Base-by-base conservation (phyloP, 2,797 vertebrate genomes). In the Lepilemur ruficaudatus region DNA sequence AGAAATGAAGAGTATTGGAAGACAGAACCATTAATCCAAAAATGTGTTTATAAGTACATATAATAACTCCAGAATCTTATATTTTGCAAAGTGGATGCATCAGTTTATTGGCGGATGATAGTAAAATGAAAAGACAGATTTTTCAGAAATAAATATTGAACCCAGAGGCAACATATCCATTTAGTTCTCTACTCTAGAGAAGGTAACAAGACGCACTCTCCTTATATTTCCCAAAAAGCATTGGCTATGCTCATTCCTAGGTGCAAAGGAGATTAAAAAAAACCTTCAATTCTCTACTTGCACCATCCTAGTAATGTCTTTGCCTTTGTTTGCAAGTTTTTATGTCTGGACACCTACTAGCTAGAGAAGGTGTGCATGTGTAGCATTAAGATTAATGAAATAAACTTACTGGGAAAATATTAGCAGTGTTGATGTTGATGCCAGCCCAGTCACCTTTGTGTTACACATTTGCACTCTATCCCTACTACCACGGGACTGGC, bases 61-160 rank as follows among this genome's bases (percentile, higher is more conserved):
- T 11, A 72, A 67, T 35, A 88, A 90, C 63, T 79, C 2, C n/a
- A 57, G 15, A 55, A 55, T 32, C n/a, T 93, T 69, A 28, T 61
- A 79, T 50, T 93, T 70, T 89, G 32, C 69, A 92, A 70, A 79
- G 83, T 38, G 3, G 14, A 89, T 70, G 48, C 15, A 76, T 70
- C 48, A 13, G 72, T 70, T 95, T 78, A 73, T 92, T 78, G 32
- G 18, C 82, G 46, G 78, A 55, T 69, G 61, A 63, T 1, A 86
- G n/a, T 63, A 50, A 89, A 92, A 88, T 35, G 67, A 86, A 88
- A 95, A 95, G 28, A 81, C 4, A 75, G 6, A 48, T 35, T 89
- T 93, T 83, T 52, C 55, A 94, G 38, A 86, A 93, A 88, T 55
- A 91, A 80, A 92, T 30, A 52, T 1, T 84, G 52, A 75, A 57